Percentiles rank a stretch among this genome's conserved stretches.
Evolutionary conservation across 2,113 vertebrate genomes (phyloP).

Genomic region (Dryoscopus gambensis): DNA sequence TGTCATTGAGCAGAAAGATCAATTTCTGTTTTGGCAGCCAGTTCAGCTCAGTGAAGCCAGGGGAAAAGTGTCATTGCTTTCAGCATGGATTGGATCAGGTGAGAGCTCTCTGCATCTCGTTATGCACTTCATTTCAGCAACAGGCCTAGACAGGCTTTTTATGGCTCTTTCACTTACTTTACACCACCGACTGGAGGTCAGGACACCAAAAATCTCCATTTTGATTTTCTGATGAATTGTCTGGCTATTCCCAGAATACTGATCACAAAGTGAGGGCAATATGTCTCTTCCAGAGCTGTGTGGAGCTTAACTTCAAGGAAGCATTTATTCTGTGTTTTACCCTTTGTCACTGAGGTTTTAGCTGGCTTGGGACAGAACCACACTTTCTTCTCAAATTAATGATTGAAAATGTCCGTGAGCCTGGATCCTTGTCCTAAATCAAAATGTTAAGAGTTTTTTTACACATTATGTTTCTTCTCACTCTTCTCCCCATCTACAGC

Average conservation of each 20-base stretch:
- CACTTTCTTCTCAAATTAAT: background rate
- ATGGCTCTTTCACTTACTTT: background rate
- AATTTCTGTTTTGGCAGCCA: slow-evolving; percentile 3
- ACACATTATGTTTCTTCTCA: background rate
- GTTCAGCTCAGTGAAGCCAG: background rate
- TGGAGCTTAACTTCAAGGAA: background rate
- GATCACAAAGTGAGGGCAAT: background rate
- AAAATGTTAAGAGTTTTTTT: background rate
- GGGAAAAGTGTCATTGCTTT: background rate
- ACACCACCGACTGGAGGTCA: background rate
- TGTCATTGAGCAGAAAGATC: slow-evolving; percentile 25
- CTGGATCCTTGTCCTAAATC: background rate
- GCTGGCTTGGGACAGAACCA: background rate
- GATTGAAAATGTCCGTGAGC: background rate
- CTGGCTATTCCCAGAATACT: slow-evolving; percentile 1
- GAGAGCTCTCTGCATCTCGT: background rate
- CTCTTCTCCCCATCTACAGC: background rate
- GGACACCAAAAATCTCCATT: background rate
- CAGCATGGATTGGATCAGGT: background rate
- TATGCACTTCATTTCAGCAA: slow-evolving; percentile 1
- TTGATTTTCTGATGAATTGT: background rate
- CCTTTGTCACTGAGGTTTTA: background rate
- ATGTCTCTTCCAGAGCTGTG: background rate
- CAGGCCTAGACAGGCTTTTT: background rate
- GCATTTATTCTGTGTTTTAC: background rate